Evolutionary conservation across 2,113 vertebrate species (phyloP).

Genomic region (Physeter macrocephalus): DNA sequence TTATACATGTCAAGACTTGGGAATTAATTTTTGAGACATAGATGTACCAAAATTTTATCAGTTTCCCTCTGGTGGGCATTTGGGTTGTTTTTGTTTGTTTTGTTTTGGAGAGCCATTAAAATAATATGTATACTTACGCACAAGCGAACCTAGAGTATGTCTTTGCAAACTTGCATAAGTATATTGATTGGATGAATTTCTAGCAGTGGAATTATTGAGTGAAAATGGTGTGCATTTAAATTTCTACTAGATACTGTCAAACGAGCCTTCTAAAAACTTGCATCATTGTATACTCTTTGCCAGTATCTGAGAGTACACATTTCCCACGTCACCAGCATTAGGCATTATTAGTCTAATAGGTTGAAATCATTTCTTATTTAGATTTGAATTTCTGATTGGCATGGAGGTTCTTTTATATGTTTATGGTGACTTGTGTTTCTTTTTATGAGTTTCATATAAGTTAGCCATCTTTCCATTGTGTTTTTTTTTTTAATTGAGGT

Average conservation of each 20-base stretch:
- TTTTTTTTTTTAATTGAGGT: background rate
- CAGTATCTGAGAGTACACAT: background rate
- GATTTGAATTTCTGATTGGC: background rate
- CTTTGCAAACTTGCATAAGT: background rate
- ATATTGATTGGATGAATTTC: background rate
- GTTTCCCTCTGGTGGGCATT: background rate
- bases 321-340: background rate
- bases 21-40: background rate
- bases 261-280: background rate
- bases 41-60: background rate
- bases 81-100: background rate
- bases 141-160: background rate
- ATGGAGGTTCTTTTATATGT: background rate
- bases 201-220: background rate
- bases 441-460: background rate
- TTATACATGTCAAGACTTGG: background rate
- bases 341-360: background rate
- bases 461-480: background rate
- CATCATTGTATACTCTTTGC: background rate
- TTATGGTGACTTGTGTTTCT: background rate
- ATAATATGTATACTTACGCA: background rate
- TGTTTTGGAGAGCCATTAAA: background rate
- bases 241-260: background rate
- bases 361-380: background rate
- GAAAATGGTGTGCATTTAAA: background rate